Conservation (phyloP, 2,113 vertebrate genomes). For the Pandion haliaetus region DNA sequence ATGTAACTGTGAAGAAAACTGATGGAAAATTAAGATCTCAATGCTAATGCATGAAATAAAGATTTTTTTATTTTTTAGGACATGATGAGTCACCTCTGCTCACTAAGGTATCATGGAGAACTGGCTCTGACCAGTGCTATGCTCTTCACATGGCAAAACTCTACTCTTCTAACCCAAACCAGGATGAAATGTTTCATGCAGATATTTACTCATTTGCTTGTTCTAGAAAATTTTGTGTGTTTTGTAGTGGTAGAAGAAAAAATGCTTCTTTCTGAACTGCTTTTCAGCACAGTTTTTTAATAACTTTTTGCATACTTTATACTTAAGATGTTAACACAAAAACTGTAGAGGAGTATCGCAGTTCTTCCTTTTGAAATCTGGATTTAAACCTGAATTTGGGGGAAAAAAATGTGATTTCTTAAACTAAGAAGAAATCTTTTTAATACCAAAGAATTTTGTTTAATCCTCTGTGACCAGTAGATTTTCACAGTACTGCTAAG, state of each 20-base stretch:
- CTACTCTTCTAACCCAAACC: background rate
- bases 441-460: background rate
- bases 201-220: background rate
- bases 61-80: background rate
- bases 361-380: background rate
- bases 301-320: background rate
- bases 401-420: background rate
- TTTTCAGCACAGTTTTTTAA: background rate
- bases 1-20: background rate
- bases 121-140: background rate
- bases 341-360: background rate
- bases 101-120: background rate
- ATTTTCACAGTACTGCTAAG: background rate
- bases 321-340: background rate
- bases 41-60: background rate
- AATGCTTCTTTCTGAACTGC: background rate
- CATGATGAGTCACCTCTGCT: background rate
- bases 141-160: background rate
- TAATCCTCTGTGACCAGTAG: background rate
- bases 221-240: background rate
- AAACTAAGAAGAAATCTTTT: background rate
- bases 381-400: background rate
- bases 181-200: background rate
- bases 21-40: background rate
- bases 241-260: background rate